Evolutionary conservation across 2,888 invertebrate genomes (phyloP).

Genomic region (Eudasyphora cyanicolor): DNA sequence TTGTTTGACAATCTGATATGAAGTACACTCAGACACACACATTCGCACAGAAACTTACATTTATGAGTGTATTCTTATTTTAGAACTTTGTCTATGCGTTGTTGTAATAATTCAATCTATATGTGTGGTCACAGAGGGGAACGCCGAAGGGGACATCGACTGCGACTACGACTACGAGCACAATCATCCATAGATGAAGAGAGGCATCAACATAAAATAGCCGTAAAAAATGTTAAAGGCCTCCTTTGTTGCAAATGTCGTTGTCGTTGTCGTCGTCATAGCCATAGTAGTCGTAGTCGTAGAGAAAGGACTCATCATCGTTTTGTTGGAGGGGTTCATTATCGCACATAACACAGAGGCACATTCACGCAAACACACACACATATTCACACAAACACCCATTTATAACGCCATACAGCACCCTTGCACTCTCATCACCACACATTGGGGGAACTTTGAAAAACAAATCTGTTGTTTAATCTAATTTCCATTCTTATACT

Average conservation of each 20-base stretch:
- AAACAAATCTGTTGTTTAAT: no score
- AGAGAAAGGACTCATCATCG: constrained; percentile 3
- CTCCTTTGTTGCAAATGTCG: constrained; percentile 28
- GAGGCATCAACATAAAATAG: constrained; percentile 17
- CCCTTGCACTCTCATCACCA: background rate
- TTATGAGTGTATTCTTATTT: constrained; percentile 11
- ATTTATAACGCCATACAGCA: background rate
- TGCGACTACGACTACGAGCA: background rate
- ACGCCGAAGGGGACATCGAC: no score
- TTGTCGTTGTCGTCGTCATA: no score
- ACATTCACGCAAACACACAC: background rate
- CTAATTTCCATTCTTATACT: no score
- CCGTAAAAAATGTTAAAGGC: constrained; percentile 6
- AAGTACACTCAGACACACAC: background rate
- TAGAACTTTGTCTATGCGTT: background rate
- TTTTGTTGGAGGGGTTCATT: constrained; percentile 15
- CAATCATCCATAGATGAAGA: background rate
- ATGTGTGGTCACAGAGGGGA: background rate
- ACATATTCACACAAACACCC: background rate
- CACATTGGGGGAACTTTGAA: no score
- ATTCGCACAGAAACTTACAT: background rate
- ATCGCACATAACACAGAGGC: background rate
- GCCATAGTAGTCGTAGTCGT: no score
- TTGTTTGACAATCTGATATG: constrained; percentile 15
- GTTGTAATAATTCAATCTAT: constrained; percentile 26